Conservation (phyloP, 1,140 invertebrate genomes). For the Drosophila ananassae region DNA sequence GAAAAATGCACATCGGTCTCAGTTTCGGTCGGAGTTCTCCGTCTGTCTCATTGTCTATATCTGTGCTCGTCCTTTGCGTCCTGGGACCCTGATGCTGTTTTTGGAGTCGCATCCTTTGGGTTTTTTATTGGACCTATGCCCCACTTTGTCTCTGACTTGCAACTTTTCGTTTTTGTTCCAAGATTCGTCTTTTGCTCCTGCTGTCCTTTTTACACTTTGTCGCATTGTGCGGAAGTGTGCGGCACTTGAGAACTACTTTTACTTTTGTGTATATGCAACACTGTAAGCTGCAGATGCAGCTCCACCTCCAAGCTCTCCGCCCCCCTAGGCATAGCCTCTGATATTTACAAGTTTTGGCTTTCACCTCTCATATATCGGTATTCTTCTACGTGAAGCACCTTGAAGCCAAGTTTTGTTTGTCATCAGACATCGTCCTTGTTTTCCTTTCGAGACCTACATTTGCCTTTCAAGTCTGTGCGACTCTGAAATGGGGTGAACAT, state of each 20-base stretch:
- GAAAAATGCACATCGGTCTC: constrained; percentile 44
- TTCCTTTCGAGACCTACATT: constrained; percentile 42
- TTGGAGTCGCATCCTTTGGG: constrained; percentile 14
- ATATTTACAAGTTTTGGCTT: constrained; percentile 29
- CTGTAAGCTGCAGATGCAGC: constrained; percentile 34
- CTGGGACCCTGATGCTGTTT: constrained; percentile 13
- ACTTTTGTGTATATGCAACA: constrained; percentile 76
- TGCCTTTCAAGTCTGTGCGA: constrained; percentile 4
- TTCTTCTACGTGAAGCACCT: constrained; percentile 46
- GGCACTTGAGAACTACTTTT: constrained; percentile 75
- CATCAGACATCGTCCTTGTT: constrained; percentile 23
- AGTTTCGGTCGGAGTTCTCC: constrained; percentile 14
- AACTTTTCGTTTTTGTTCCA: constrained; percentile 62
- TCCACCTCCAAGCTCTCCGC: background rate
- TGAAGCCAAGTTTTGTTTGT: constrained; percentile 37
- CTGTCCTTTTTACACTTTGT: constrained; percentile 72
- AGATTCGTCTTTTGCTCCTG: constrained; percentile 37
- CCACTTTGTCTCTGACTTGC: constrained; percentile 72
- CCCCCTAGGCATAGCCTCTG: constrained; percentile 6
- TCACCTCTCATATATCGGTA: constrained; percentile 41
- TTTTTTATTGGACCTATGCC: constrained; percentile 55
- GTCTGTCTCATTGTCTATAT: constrained; percentile 8
- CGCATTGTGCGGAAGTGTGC: constrained; percentile 72
- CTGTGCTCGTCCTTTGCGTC: constrained; percentile 5
- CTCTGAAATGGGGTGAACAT: background rate